Evolutionary conservation across 1,140 invertebrate genomes (phyloP).

Genomic region (Tetragonula clypearis): DNA sequence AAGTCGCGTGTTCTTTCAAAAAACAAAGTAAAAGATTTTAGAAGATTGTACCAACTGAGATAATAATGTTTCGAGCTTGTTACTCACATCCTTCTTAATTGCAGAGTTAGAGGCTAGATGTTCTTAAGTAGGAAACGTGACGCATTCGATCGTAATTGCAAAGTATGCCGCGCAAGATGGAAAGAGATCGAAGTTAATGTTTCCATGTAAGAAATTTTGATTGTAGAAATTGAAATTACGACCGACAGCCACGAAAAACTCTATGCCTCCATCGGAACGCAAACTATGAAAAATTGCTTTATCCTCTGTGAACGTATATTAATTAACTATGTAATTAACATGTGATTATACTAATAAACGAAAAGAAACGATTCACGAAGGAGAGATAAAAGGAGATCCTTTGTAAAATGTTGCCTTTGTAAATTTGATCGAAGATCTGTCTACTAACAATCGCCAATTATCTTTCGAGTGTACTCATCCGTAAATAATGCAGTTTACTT

Average conservation of each 20-base stretch:
- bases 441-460: not conserved
- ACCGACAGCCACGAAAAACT: too few relatives aligned
- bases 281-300: not conserved
- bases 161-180: slow-evolving; percentile 15
- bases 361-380: too few relatives aligned
- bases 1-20: too few relatives aligned
- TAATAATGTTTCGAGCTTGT: slow-evolving; percentile 26
- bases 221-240: not conserved
- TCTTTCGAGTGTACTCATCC: not conserved
- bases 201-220: not conserved
- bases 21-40: not conserved
- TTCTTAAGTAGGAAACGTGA: slow-evolving; percentile 59
- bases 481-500: slow-evolving; percentile 13
- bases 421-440: not conserved
- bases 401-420: not conserved
- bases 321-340: too few relatives aligned
- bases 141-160: slow-evolving; percentile 45
- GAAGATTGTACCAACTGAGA: slow-evolving; percentile 41
- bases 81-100: slow-evolving; percentile 65
- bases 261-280: not conserved
- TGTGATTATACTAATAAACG: too few relatives aligned
- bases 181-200: slow-evolving; percentile 20
- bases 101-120: slow-evolving; percentile 21
- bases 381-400: not conserved
- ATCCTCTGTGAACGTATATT: too few relatives aligned